phyloP scores from a whole-genome alignment of 2,113 vertebrate species.

The Microtus montanus region DNA sequence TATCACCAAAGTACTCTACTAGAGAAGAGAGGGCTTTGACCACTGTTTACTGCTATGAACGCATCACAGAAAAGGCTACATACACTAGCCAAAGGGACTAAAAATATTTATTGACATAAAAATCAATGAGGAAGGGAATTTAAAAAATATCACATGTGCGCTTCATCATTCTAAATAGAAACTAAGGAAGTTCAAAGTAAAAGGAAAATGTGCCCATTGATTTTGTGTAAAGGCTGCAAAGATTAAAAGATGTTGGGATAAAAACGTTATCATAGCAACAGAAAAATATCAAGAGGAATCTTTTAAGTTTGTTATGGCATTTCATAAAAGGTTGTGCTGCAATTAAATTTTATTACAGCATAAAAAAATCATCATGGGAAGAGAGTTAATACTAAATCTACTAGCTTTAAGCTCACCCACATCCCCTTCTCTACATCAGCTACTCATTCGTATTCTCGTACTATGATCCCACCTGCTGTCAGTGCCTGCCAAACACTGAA shows the following conservation, averaged over 20 bases:
- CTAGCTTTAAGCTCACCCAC: background rate
- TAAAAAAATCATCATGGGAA: background rate
- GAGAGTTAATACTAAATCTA: background rate
- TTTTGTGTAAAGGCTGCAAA: background rate
- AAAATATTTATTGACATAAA: background rate
- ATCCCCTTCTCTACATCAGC: background rate
- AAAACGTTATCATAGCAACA: background rate
- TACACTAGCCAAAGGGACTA: background rate
- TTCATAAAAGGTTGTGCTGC: background rate
- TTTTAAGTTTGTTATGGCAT: background rate
- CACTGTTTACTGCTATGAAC: background rate
- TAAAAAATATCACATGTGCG: background rate
- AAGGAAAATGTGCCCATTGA: background rate
- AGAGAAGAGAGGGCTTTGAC: too few relatives aligned
- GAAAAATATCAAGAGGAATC: background rate
- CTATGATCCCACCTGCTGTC: background rate
- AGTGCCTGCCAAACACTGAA: background rate
- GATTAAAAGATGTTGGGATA: background rate
- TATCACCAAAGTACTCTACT: too few relatives aligned
- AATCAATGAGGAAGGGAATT: background rate
- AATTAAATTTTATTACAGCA: background rate
- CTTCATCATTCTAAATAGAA: background rate
- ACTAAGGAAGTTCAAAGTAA: background rate
- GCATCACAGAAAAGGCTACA: background rate
- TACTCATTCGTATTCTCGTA: background rate